A percentile compares a stretch with the other conserved stretches of the same genome.
phyloP scores from a whole-genome alignment of 2,113 vertebrate species.

The Onychostoma macrolepis region DNA sequence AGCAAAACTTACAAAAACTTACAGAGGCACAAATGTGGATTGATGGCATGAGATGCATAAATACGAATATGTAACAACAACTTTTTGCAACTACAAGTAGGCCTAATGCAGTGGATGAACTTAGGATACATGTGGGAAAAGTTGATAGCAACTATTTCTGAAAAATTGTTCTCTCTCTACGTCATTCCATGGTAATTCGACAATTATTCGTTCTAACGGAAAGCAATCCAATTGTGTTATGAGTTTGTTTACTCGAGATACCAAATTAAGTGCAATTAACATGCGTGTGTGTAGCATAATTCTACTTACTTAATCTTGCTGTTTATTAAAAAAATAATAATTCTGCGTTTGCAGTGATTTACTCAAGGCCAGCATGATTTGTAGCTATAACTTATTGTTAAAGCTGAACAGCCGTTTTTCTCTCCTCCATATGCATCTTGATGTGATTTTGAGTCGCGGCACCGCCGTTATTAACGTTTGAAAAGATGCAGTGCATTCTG shows the following conservation, averaged over 20 bases:
- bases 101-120: too few relatives aligned
- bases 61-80: too few relatives aligned
- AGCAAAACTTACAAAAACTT: not conserved
- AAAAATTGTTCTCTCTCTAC: not conserved
- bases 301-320: not conserved
- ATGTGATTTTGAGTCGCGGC: not conserved
- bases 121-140: not conserved
- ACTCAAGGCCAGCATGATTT: not conserved
- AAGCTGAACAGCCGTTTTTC: not conserved
- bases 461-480: not conserved
- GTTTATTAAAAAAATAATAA: not conserved
- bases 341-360: not conserved
- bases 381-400: not conserved
- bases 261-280: not conserved
- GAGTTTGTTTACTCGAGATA: not conserved
- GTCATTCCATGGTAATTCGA: not conserved
- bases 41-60: not conserved
- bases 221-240: not conserved
- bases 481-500: not conserved
- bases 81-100: too few relatives aligned
- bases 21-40: not conserved
- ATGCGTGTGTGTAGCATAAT: too few relatives aligned
- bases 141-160: not conserved
- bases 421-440: not conserved
- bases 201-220: not conserved